Base-by-base conservation (phyloP, 2,888 invertebrate genomes). In the Pollenia angustigena region DNA sequence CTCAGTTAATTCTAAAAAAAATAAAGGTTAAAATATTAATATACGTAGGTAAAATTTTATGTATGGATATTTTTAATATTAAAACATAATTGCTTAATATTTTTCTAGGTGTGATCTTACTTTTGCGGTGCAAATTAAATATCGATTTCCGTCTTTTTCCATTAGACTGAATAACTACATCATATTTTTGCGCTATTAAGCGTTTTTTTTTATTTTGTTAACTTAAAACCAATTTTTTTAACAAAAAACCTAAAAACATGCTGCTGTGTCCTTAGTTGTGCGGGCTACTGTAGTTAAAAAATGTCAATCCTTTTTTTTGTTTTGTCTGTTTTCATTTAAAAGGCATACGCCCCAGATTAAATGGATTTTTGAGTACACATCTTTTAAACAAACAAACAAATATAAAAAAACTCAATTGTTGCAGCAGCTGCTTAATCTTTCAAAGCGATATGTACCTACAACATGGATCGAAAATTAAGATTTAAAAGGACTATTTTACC, bases 331-430 rank as follows among this genome's bases (percentile, higher is more conserved):
- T 50, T 2, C 60, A n/a, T 42, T 50, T 60, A 60, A 48, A 18
- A 14, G 60, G 32, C 62, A 54, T 72, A 72, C 71, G 80, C 60
- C 71, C 72, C 64, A 72, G 14, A 69, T 50, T 79, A 60, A 69
- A 50, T 60, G 52, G 52, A 46, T 62, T 71, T 71, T 14, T 40
- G 52, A 71, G 16, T 76, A 44, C 11, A 18, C 32, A 48, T 75
- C 18, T 48, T n/a, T 23, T 2, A 23, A 50, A 50, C 48, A 62
- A 23, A 56, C 14, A 48, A 32, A 58, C 0, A 14, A 16, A 12
- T 18, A 48, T 16, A 40, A 44, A 44, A 42, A 18, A 48, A 60
- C 32, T 40, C 52, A 66, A 12, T 54, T 76, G 40, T 56, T 56
- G 52, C 23, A 50, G 44, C 54, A 66, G 12, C 64, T 66, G 54